These are phyloP conservation scores for Eubasilissa regina DNA, from an alignment of 1,140 invertebrate species.

Conservation along the genomic window DNA sequence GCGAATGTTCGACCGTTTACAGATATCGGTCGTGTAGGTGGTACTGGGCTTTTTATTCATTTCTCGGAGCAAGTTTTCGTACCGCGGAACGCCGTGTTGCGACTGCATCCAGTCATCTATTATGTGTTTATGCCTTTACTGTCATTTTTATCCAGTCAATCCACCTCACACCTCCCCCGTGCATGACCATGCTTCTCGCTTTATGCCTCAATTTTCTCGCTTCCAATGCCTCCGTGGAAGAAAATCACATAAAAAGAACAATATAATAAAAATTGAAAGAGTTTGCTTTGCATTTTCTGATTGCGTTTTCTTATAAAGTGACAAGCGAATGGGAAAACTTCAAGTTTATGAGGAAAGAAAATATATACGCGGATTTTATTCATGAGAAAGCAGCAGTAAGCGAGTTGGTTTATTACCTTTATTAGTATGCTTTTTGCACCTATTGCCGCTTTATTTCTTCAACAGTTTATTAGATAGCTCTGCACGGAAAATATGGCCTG, in stretches of 20 bases:
- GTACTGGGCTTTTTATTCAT: not conserved
- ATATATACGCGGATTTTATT: slow-evolving; percentile 41
- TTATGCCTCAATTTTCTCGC: slow-evolving; percentile 24
- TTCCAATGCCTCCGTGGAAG: slow-evolving; percentile 6
- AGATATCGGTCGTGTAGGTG: not conserved
- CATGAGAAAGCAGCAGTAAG: slow-evolving; percentile 26
- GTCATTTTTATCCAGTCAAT: slow-evolving; percentile 23
- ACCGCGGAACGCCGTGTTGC: not conserved
- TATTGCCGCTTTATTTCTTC: slow-evolving; percentile 16
- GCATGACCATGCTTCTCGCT: not conserved
- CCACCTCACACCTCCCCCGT: slow-evolving; percentile 5
- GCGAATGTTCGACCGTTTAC: not conserved
- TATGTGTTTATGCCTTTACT: slow-evolving; percentile 22
- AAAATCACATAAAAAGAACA: slow-evolving; percentile 49
- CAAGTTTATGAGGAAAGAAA: slow-evolving; percentile 37
- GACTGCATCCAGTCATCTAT: not conserved
- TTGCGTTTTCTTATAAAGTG: slow-evolving; percentile 49
- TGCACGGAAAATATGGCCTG: too few relatives aligned
- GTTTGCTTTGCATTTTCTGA: slow-evolving; percentile 48
- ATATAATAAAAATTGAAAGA: slow-evolving; percentile 50
- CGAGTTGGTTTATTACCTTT: slow-evolving; percentile 32
- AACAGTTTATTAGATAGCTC: not conserved
- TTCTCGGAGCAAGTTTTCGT: not conserved
- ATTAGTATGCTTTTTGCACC: slow-evolving; percentile 36
- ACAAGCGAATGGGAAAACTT: slow-evolving; percentile 46